Evolutionary conservation across 2,113 vertebrate species (phyloP), one percentile per base, ranked within the genome.

Genomic region (Alosa alosa): DNA sequence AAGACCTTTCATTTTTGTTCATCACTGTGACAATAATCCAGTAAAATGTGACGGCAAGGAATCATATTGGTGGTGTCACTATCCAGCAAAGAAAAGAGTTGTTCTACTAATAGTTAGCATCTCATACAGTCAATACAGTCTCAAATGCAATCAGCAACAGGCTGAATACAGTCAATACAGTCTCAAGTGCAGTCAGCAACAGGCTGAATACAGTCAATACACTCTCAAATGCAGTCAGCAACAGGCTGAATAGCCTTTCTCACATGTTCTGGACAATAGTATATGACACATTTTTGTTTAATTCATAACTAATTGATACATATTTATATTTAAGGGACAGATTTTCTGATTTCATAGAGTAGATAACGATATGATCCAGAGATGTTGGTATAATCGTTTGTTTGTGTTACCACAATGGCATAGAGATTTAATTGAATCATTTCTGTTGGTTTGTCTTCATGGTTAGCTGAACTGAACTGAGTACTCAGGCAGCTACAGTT

Each of bases 401-500:
- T 68, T 17, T 31, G 20, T 72, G 64, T 9, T 9, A 36, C 64
- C 64, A 72, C 64, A 31, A 36, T 36, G n/a, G 25, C 25, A 11
- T 31, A 4, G 31, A 36, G 10, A 31, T 36, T 72, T 72, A 25
- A 75, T 41, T 20, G 11, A 57, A 31, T 57, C 50, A 72, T 46
- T 64, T 57, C 44, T 82, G 45, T 64, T 45, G 45, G 82, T 55
- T 83, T 39, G 72, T 60, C 36, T 78, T 52, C 11, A 13, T 49
- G n/a, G n/a, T 7, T 6, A 64, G 60, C 60, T 84, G 36, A 86
- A 72, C 82, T 86, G 78, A 57, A 89, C 87, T 90, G 82, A 87
- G 88, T 87, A 83, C 90, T 91, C 91, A 87, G 94, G 94, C 93
- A 95, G 95, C 94, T 94, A 93, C 94, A 94, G 91, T 94, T 92